Evolutionary conservation across 2,113 vertebrate genomes (phyloP), one percentile per base, ranked within the genome.

Genomic region (Morone saxatilis): DNA sequence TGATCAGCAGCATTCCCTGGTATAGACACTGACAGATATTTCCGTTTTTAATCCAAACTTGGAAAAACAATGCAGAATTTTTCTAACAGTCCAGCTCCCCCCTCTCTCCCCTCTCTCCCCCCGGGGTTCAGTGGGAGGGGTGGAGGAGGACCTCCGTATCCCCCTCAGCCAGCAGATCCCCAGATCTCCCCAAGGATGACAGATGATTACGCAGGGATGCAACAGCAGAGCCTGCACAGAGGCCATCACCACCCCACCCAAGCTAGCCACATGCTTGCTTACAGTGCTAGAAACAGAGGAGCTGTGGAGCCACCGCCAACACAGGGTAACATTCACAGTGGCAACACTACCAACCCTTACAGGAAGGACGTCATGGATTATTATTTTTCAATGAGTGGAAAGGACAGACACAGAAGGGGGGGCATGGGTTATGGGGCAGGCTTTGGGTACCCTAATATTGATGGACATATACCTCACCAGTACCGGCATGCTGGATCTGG

Each of bases 171-270:
- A 80, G 93, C 94, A 80, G 95, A 96, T 17, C 93, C 94, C 71
- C 95, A 95, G 87, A 95, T 95, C 80, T 96, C 95, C 77, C 94
- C 95, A 19, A 94, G 94, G 93, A 94, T 94, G 90, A 93, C 93
- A 1, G 95, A 96, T 41, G 95, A 96, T 76, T 96, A 95, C 45
- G 90, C 78, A 40, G 91, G 89, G 81, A 90, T 95, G 84, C 95
- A 94, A 60, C 93, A 96, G 83, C 95, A 94, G 87, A 91, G 92
- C 70, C 90, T 95, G 60, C 93, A 95, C 81, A 89, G 94, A 81
- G 91, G 88, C 82, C 94, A 94, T 79, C 93, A 92, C 85, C 95
- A 94, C 80, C 93, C 91, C 5, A 84, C 84, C 86, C 96, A 95
- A 65, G 92, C 90, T 38, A 90, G 94, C 75, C 90, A 93, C 80